Evolutionary conservation across 2,888 invertebrate genomes (phyloP).

Genomic region (Rhopalosiphum nymphaeae): DNA sequence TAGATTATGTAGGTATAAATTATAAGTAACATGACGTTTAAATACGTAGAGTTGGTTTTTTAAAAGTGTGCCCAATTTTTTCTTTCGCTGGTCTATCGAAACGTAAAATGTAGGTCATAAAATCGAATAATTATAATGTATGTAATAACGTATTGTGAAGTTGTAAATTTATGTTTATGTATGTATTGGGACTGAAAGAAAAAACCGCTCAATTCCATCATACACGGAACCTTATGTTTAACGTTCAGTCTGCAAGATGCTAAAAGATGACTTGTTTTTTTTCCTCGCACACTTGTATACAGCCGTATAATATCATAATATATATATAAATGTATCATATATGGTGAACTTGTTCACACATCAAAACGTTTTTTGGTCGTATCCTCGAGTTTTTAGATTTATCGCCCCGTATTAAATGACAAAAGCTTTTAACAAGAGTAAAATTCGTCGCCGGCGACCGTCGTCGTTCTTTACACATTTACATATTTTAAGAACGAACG

Average conservation of each 20-base stretch:
- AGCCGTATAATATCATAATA: neutral
- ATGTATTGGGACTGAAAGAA: neutral
- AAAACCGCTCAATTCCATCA: neutral
- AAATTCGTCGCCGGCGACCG: constrained; percentile 10
- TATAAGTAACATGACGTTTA: neutral
- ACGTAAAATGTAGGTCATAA: neutral
- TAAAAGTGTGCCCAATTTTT: neutral
- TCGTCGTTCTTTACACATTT: neutral
- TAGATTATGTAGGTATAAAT: neutral
- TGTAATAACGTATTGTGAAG: neutral
- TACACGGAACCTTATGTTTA: neutral
- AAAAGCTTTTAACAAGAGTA: constrained; percentile 49
- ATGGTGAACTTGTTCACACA: constrained; percentile 9
- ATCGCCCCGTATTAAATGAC: constrained; percentile 34
- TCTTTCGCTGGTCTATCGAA: neutral
- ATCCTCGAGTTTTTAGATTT: constrained; percentile 36
- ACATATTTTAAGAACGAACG: constrained; percentile 38
- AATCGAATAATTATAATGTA: neutral
- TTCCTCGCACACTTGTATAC: neutral
- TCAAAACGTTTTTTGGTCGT: neutral
- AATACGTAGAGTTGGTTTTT: neutral
- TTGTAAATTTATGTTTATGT: neutral
- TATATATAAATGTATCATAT: neutral
- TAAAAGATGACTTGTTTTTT: neutral
- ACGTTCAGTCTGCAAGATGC: neutral